phyloP scores from a whole-genome alignment of 1,140 invertebrate genomes.

The Amphibalanus amphitrite region DNA sequence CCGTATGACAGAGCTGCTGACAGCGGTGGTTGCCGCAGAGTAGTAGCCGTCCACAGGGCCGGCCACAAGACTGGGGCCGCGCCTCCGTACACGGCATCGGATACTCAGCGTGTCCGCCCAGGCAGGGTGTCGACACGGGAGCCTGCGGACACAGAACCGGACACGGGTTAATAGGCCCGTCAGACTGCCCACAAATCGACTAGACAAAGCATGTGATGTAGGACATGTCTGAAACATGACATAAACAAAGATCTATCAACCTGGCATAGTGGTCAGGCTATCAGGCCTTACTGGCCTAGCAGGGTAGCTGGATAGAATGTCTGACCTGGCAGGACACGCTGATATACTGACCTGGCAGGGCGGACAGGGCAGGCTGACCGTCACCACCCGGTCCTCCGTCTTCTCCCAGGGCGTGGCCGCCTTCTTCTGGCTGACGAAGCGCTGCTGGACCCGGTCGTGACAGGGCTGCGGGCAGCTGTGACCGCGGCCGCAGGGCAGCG shows the following conservation, averaged over 20 bases:
- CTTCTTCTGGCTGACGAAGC: slow-evolving; percentile 33
- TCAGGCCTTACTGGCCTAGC: background rate
- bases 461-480: slow-evolving; percentile 58
- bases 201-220: background rate
- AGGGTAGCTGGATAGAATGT: too few relatives aligned
- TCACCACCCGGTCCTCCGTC: slow-evolving; percentile 34
- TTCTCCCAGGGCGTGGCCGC: slow-evolving; percentile 57
- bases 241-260: slow-evolving; percentile 3
- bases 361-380: slow-evolving; percentile 37
- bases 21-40: slow-evolving; percentile 66
- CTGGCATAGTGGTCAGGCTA: background rate
- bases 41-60: slow-evolving; percentile 46
- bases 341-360: slow-evolving; percentile 38
- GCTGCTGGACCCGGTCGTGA: slow-evolving; percentile 56
- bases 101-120: slow-evolving; percentile 62
- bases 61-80: slow-evolving; percentile 47
- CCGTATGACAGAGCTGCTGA: slow-evolving; percentile 47
- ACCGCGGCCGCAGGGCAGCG: slow-evolving; percentile 47
- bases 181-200: too few relatives aligned
- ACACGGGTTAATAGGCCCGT: background rate
- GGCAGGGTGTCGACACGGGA: slow-evolving; percentile 51
- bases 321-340: too few relatives aligned
- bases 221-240: background rate
- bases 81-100: slow-evolving; percentile 55
- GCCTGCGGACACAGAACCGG: slow-evolving; percentile 23